Evolutionary conservation across 2,113 vertebrate species (phyloP), one percentile per base, ranked within the genome.

Genomic region (Entomyzon cyanotis): DNA sequence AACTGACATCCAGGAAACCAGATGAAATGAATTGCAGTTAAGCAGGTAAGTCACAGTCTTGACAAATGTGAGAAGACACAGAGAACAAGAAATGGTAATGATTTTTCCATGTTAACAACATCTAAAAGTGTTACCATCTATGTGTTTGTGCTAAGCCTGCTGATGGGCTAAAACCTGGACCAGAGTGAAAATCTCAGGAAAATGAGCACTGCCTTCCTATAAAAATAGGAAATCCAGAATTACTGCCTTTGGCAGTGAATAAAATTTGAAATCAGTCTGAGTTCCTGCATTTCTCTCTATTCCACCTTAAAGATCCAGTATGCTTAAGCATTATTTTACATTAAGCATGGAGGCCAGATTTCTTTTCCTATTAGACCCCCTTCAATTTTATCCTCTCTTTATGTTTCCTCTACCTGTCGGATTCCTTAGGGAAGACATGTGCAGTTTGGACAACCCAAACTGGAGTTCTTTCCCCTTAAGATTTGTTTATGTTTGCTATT

Each of bases 401-500:
- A 37, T 76, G 28, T n/a, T 90, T 70, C 19, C 17, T 89, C n/a
- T 95, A 87, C n/a, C 58, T 74, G 37, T 70, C 78, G 23, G 4
- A 93, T 41, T 94, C 86, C 87, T 37, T 84, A 77, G 80, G 74
- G 80, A 96, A 84, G 53, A 28, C 33, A 71, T 7, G 37, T 74
- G 49, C 81, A 92, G 12, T 47, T 92, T 94, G 53, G 58, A 84
- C 46, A 55, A 49, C 23, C 9, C 69, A 92, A 80, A 35, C 1
- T 81, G 22, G 59, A 69, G 59, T 55, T 87, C 30, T 89, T 93
- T 42, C 78, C 81, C 71, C 25, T 65, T 59, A 62, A 37, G 50
- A 31, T 93, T 81, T 93, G 80, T 94, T 93, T 94, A 14, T 80
- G n/a, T 87, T 96, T 94, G 28, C 46, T 95, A 11, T 84, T 93